Evolutionary conservation across 2,113 vertebrate species (phyloP).

Genomic region (Petaurus breviceps): DNA sequence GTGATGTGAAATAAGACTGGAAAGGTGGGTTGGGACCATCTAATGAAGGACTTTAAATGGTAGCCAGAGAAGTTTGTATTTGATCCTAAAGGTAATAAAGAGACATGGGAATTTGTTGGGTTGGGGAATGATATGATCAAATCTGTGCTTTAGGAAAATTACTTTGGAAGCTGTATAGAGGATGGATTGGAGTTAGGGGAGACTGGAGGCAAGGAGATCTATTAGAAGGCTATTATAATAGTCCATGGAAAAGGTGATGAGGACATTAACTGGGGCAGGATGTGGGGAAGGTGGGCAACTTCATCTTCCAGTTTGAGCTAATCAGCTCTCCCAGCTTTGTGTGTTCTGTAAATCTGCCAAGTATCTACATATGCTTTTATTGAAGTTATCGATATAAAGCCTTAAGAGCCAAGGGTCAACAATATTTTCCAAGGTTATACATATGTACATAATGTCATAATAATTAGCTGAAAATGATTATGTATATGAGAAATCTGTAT

Average conservation of each 20-base stretch:
- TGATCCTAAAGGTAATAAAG: background rate
- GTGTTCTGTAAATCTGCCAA: background rate
- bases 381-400: background rate
- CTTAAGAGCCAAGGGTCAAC: background rate
- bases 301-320: too few species aligned
- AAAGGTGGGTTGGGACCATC: background rate
- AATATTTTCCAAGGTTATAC: background rate
- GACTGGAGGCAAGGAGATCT: background rate
- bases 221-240: background rate
- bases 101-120: background rate
- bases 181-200: background rate
- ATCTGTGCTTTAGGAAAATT: background rate
- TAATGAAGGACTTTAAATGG: background rate
- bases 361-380: background rate
- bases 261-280: too few species aligned
- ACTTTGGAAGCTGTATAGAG: background rate
- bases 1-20: background rate
- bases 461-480: background rate
- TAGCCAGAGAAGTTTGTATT: background rate
- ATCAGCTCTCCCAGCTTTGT: too few species aligned
- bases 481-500: background rate
- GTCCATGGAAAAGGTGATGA: background rate
- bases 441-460: background rate
- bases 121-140: background rate
- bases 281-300: too few species aligned